These are phyloP conservation scores for Cuculus canorus DNA, from an alignment of 2,797 vertebrate genomes.

Conservation along the genomic window DNA sequence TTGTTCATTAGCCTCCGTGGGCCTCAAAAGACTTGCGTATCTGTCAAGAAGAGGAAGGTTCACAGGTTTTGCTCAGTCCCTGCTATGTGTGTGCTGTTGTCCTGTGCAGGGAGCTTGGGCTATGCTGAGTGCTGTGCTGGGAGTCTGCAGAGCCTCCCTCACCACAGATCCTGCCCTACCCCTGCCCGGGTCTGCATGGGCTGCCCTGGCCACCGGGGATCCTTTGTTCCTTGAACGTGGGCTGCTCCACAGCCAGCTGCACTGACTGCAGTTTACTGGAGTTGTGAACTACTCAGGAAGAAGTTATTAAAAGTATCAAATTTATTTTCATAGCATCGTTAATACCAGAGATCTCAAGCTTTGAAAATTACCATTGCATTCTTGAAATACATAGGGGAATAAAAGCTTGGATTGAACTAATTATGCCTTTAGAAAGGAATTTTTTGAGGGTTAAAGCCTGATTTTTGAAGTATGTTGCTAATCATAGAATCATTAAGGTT, in stretches of 20 bases:
- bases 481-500: no score
- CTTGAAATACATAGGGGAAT: not conserved
- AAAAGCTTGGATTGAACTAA: not conserved
- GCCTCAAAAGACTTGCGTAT: not conserved
- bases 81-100: fast-evolving
- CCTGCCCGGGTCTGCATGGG: fast-evolving
- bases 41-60: not conserved
- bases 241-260: not conserved
- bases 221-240: not conserved
- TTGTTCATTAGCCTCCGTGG: not conserved
- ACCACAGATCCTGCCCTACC: not conserved
- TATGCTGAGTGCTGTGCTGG: fast-evolving
- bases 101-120: not conserved
- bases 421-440: not conserved
- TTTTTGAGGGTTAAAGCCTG: not conserved
- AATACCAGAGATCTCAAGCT: not conserved
- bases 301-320: not conserved
- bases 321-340: not conserved
- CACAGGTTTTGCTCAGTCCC: not conserved
- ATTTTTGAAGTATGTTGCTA: not conserved
- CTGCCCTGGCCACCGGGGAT: fast-evolving
- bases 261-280: not conserved
- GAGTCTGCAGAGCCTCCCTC: not conserved
- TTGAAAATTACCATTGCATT: not conserved
- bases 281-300: not conserved